These are phyloP conservation scores for Esox masquinongy DNA, from an alignment of 2,797 vertebrate genomes.

Conservation along the genomic window DNA sequence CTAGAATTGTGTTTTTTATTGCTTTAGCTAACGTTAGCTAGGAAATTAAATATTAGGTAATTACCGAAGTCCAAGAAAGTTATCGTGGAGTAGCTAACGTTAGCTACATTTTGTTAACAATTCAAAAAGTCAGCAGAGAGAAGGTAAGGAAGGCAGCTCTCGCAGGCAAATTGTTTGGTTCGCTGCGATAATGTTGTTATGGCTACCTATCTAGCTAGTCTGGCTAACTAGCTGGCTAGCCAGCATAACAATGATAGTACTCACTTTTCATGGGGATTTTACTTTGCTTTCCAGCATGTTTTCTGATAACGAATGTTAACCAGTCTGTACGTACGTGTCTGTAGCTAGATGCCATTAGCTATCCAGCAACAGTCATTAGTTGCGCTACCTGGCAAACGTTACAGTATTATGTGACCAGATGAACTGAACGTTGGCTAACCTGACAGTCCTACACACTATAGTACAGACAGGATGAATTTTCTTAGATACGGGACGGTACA, in stretches of 20 bases:
- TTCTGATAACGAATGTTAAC: too few species aligned
- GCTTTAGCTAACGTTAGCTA: neutral
- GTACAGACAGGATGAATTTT: too few species aligned
- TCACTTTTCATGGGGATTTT: neutral
- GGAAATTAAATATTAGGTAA: neutral
- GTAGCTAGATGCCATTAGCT: too few species aligned
- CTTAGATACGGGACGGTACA: too few species aligned
- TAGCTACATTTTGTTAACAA: neutral
- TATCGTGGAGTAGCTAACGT: neutral
- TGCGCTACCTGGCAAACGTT: too few species aligned
- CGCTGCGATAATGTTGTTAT: neutral
- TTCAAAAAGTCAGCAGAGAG: neutral
- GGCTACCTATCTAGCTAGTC: neutral
- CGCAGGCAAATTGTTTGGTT: neutral
- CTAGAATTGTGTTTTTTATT: neutral
- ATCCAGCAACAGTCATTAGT: too few species aligned
- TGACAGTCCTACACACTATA: too few species aligned
- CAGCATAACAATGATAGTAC: neutral
- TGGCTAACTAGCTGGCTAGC: neutral
- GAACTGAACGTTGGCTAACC: too few species aligned
- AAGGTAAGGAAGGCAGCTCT: slow-evolving; percentile 1
- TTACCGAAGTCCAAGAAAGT: neutral
- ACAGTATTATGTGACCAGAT: too few species aligned
- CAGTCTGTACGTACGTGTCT: too few species aligned
- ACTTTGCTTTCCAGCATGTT: too few species aligned